These are phyloP conservation scores for Entomobrya proxima DNA, from an alignment of 2,888 invertebrate genomes.

Conservation along the genomic window DNA sequence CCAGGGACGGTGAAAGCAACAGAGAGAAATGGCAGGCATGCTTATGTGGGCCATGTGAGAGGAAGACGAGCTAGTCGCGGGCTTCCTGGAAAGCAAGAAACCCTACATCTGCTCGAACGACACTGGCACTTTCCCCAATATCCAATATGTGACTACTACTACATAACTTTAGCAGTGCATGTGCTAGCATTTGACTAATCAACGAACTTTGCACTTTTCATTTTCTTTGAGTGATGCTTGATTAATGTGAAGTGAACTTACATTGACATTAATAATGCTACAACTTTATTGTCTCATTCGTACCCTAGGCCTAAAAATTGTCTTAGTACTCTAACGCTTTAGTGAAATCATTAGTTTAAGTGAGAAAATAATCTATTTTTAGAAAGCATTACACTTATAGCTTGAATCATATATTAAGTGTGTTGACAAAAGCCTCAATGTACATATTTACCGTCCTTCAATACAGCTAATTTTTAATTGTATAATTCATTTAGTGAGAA, in stretches of 20 bases:
- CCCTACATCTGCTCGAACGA: constrained; percentile 58
- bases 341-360: not conserved
- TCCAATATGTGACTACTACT: constrained; percentile 24
- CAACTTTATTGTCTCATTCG: not conserved
- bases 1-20: constrained; percentile 26
- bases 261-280: not conserved
- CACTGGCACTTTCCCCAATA: constrained; percentile 45
- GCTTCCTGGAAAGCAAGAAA: constrained; percentile 66
- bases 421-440: constrained; percentile 11
- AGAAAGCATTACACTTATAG: not conserved
- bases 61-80: constrained; percentile 51
- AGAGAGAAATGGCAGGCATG: constrained; percentile 27
- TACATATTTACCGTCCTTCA: constrained; percentile 17
- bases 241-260: constrained; percentile 35
- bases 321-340: not conserved
- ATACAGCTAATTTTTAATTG: not conserved
- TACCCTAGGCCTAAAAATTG: constrained; percentile 15
- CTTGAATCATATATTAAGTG: not conserved
- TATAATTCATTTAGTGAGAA: not conserved
- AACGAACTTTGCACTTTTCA: constrained; percentile 37
- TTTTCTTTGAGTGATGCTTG: constrained; percentile 39
- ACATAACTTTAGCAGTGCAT: constrained; percentile 57
- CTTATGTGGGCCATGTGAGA: constrained; percentile 61
- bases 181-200: constrained; percentile 52
- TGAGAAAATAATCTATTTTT: not conserved